Conservation (phyloP, 2,888 invertebrate genomes). For the Erynnis tages region DNA sequence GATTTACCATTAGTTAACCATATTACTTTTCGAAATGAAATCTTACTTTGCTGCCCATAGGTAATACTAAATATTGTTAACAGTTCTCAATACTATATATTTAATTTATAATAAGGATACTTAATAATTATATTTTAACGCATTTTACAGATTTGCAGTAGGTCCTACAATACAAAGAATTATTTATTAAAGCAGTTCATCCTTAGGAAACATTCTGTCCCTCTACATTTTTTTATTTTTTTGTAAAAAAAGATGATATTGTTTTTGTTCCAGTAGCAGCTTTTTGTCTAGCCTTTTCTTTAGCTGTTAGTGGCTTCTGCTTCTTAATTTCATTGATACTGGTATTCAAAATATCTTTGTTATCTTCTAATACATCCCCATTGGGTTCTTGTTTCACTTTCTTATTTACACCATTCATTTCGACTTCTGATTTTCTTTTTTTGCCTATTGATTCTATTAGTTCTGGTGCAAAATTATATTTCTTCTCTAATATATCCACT, state of each 20-base stretch:
- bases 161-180: too few relatives aligned
- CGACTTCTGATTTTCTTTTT: slow-evolving; percentile 78
- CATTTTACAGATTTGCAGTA: too few relatives aligned
- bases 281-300: slow-evolving; percentile 88
- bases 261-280: slow-evolving; percentile 90
- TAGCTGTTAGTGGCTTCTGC: slow-evolving; percentile 81
- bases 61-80: too few relatives aligned
- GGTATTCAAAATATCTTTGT: slow-evolving; percentile 48
- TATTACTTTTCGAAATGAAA: too few relatives aligned
- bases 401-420: slow-evolving; percentile 55
- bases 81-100: too few relatives aligned
- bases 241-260: slow-evolving; percentile 90
- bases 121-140: too few relatives aligned
- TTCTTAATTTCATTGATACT: slow-evolving; percentile 66
- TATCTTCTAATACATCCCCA: slow-evolving; percentile 54
- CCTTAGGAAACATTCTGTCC: too few relatives aligned
- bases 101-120: too few relatives aligned
- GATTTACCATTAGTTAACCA: too few relatives aligned
- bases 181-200: too few relatives aligned
- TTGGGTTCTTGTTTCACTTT: slow-evolving; percentile 58
- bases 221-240: slow-evolving; percentile 48
- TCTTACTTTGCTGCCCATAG: too few relatives aligned
- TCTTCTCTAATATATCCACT: slow-evolving; percentile 82
- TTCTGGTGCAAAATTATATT: slow-evolving; percentile 85
- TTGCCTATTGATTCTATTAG: slow-evolving; percentile 68